Base-by-base conservation (phyloP, 2,888 invertebrate species). In the Drosophila emarginata region DNA sequence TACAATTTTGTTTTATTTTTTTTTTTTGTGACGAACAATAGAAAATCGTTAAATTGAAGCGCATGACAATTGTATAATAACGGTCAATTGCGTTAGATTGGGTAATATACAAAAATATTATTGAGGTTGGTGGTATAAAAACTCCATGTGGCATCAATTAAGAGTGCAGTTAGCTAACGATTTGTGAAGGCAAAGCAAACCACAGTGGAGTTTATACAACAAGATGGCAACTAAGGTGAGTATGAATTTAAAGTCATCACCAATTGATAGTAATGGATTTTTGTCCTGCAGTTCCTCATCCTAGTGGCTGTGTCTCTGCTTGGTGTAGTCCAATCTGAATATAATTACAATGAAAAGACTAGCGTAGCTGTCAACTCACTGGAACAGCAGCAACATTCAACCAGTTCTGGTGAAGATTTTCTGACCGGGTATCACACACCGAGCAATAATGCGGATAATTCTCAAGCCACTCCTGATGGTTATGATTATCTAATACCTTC, bases 31-130 rank as follows among this genome's bases (percentile, higher is more conserved):
- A 2, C 21, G 37, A 57, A 58, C 67, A 80, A 77, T 60, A 64
- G 66, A 58, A 85, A 65, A 79, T 65, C 64, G 68, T 64, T 79
- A 79, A 85, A 79, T 83, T 81, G 88, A 67, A 68, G 61, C 53
- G 72, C 80, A 72, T 78, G 79, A 78, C 70, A 26, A 88, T 82
- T 82, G 88, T 88, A 80, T 88, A 45, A 45, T 45, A 82, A 82
- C 87, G 23, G 23, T 60, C 15, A 45, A 32, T 45, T 45, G 14
- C 9, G 45, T 1, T 21, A 21, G 45, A 71, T 88, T 74, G 63
- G 61, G 84, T 80, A 82, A 88, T 75, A 39, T 32, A 57, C 74
- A 45, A 4, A 45, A 45, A 45, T 45, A 45, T 40, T 57, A 61
- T 67, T 50, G 28, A 54, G 18, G 54, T 63, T 45, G 50, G 18